Evolutionary conservation across 2,797 vertebrate species (phyloP).

Genomic region (Stomatorhinus walkeri): DNA sequence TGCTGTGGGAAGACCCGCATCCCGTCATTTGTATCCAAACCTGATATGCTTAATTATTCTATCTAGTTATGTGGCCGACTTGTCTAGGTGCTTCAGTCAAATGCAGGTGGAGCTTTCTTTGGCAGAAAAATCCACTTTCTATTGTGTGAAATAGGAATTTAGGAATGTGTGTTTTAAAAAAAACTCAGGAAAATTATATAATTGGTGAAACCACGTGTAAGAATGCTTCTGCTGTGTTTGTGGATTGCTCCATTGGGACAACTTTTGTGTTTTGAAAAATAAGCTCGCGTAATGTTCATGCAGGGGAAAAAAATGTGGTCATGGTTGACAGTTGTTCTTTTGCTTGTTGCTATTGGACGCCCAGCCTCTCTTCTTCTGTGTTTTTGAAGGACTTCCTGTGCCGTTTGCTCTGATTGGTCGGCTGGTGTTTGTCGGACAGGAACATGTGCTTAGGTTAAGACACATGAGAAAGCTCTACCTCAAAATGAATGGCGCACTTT

Average conservation of each 20-base stretch:
- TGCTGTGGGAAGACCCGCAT: not conserved
- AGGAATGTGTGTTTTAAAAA: slow-evolving; percentile 3
- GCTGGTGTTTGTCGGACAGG: not conserved
- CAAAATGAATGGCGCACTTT: not conserved
- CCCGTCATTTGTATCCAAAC: slow-evolving; percentile 21
- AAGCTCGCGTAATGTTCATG: not conserved
- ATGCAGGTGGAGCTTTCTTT: not conserved
- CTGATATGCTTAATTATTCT: slow-evolving; percentile 29
- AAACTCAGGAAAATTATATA: not conserved
- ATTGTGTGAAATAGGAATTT: slow-evolving; percentile 13
- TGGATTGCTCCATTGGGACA: not conserved
- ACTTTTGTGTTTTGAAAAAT: not conserved
- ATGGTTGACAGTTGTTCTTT: slow-evolving; percentile 11
- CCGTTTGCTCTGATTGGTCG: not conserved
- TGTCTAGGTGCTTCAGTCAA: not conserved
- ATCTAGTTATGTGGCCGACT: not conserved
- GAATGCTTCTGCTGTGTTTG: not conserved
- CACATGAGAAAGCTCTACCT: not conserved
- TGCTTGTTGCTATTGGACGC: slow-evolving; percentile 1
- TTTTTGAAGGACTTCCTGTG: slow-evolving; percentile 2
- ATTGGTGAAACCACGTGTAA: not conserved
- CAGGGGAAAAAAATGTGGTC: not conserved
- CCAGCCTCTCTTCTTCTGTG: not conserved
- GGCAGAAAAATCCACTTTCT: not conserved
- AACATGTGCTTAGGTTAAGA: not conserved